phyloP scores from a whole-genome alignment of 2,888 invertebrate species.

The Ctenicera cuprea region DNA sequence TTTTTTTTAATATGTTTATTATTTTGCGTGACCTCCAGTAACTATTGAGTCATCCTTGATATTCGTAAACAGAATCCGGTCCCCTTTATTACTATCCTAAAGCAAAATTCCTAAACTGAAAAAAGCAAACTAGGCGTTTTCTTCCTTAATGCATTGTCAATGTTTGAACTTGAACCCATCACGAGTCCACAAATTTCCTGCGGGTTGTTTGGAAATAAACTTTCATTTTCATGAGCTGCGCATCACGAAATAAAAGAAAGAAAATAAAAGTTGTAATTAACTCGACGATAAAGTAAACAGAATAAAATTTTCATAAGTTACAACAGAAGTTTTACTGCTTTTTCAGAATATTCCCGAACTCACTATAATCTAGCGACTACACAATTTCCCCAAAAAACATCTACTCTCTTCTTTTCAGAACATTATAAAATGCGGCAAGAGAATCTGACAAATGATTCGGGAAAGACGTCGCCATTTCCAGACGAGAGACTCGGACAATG shows the following conservation, averaged over 20 bases:
- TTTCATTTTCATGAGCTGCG: slow-evolving; percentile 18
- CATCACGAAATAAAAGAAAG: not conserved
- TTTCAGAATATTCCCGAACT: not conserved
- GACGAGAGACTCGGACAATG: slow-evolving; percentile 34
- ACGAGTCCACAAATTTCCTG: slow-evolving; percentile 17
- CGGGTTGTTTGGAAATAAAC: slow-evolving; percentile 21
- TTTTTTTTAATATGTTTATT: too few relatives aligned
- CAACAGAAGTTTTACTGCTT: not conserved
- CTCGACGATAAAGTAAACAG: slow-evolving; percentile 12
- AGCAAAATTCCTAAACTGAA: not conserved
- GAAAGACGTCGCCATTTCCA: slow-evolving; percentile 25
- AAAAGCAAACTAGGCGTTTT: slow-evolving; percentile 7
- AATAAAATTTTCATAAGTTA: slow-evolving; percentile 6
- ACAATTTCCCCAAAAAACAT: not conserved
- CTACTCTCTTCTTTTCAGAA: not conserved
- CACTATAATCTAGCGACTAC: not conserved
- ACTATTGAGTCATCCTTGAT: too few relatives aligned
- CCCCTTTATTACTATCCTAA: too few relatives aligned
- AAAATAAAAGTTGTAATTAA: slow-evolving; percentile 27
- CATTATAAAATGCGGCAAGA: slow-evolving; percentile 15
- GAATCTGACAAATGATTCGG: slow-evolving; percentile 28
- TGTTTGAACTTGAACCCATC: slow-evolving; percentile 21
- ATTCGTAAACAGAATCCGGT: too few relatives aligned
- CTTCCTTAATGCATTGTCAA: slow-evolving; percentile 22
- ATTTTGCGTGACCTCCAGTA: too few relatives aligned